phyloP scores from a whole-genome alignment of 2,113 vertebrate genomes.

The Haplochromis burtoni region DNA sequence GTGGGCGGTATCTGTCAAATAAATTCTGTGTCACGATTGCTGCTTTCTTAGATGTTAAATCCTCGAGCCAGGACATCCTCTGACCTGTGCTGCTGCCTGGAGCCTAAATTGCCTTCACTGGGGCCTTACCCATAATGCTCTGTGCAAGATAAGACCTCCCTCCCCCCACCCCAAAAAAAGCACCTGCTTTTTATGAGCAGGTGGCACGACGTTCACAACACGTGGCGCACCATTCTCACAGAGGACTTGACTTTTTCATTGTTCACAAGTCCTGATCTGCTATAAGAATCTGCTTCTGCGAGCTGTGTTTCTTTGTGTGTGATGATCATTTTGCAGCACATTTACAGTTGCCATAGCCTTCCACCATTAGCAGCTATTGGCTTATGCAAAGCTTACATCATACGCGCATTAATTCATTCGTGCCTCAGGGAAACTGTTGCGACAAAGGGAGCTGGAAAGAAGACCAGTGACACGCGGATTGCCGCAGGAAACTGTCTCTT shows the following conservation, averaged over 20 bases:
- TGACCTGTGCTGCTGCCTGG: neutral
- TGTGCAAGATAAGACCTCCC: neutral
- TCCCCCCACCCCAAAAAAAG: neutral
- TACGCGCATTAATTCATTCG: neutral
- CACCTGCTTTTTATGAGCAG: neutral
- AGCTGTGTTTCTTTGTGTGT: neutral
- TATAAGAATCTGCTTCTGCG: neutral
- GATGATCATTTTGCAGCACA: neutral
- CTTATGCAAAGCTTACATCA: conserved; percentile 40
- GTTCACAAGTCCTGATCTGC: neutral
- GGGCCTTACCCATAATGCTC: neutral
- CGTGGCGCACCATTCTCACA: neutral
- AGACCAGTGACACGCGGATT: conserved; percentile 18
- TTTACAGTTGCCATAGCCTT: neutral
- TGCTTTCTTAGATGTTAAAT: conserved; percentile 50
- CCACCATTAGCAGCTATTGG: neutral
- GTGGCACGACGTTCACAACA: neutral
- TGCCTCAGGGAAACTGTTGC: conserved; percentile 16
- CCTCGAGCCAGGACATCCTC: conserved; percentile 5
- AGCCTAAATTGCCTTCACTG: neutral
- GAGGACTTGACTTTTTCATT: neutral
- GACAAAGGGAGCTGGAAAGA: neutral
- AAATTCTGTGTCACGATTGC: conserved; percentile 46
- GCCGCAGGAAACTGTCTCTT: conserved; percentile 21
- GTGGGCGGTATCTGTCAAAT: conserved; percentile 59